Evolutionary conservation across 2,888 invertebrate species (phyloP).

Genomic region (Xestobium rufovillosum): DNA sequence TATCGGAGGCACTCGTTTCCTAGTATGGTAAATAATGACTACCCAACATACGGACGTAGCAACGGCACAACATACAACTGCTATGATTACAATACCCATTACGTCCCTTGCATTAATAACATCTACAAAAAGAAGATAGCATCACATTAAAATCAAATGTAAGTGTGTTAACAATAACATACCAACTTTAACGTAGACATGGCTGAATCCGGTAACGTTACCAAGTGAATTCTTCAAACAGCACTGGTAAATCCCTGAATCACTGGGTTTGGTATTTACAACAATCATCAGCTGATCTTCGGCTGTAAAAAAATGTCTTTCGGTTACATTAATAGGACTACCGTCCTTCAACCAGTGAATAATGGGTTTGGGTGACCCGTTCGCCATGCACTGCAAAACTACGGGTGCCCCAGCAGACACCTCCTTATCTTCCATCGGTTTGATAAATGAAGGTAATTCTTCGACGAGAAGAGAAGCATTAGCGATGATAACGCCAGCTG

Average conservation of each 20-base stretch:
- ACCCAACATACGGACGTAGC: constrained; percentile 90
- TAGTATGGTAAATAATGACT: constrained; percentile 79
- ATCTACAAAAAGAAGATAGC: constrained; percentile 16
- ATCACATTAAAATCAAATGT: too few species aligned
- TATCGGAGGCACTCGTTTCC: constrained; percentile 50
- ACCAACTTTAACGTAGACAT: constrained; percentile 54
- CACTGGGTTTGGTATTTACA: constrained; percentile 65
- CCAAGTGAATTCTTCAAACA: constrained; percentile 82
- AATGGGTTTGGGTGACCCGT: constrained; percentile 75
- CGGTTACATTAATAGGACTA: constrained; percentile 60
- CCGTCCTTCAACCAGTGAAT: constrained; percentile 84
- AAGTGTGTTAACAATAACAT: constrained; percentile 13
- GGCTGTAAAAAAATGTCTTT: constrained; percentile 79
- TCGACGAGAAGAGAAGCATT: constrained; percentile 80
- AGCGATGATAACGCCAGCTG: constrained; percentile 77
- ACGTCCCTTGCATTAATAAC: constrained; percentile 61
- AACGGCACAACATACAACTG: constrained; percentile 83
- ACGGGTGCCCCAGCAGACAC: constrained; percentile 74
- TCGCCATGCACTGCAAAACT: constrained; percentile 81
- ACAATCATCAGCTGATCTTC: constrained; percentile 85
- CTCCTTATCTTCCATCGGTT: constrained; percentile 79
- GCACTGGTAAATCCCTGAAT: constrained; percentile 85
- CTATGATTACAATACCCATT: constrained; percentile 81
- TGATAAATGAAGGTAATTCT: constrained; percentile 80
- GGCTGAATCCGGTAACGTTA: constrained; percentile 62